Evolutionary conservation across 2,113 vertebrate genomes (phyloP).

Genomic region (Symphodus melops): DNA sequence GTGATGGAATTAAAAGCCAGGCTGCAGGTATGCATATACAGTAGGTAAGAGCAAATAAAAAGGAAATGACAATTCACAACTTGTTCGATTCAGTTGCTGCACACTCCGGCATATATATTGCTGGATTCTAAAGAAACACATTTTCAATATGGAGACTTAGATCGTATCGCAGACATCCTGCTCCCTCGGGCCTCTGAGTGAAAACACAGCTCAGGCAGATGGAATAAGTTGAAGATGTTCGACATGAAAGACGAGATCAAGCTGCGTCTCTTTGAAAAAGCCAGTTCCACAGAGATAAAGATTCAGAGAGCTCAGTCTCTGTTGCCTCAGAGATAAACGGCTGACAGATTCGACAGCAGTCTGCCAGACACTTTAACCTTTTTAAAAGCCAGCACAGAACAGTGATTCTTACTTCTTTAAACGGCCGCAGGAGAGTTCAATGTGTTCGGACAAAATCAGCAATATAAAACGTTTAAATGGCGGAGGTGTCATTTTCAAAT

Average conservation of each 20-base stretch:
- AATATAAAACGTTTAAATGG: too few species aligned
- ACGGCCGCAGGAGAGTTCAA: background rate
- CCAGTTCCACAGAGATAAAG: background rate
- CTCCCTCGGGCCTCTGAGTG: background rate
- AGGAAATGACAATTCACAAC: background rate
- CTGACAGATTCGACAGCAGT: background rate
- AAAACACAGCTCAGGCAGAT: background rate
- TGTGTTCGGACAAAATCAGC: background rate
- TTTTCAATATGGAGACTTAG: background rate
- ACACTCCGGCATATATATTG: background rate
- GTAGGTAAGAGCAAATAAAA: background rate
- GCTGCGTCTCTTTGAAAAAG: background rate
- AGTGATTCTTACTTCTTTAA: background rate
- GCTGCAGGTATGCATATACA: background rate
- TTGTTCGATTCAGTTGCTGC: background rate
- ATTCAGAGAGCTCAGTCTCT: slow-evolving; percentile 5
- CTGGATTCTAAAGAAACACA: background rate
- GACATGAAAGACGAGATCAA: background rate
- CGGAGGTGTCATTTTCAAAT: too few species aligned
- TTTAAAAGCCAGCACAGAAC: background rate
- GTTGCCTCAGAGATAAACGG: slow-evolving; percentile 37
- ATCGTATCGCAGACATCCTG: background rate
- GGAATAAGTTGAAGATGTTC: background rate
- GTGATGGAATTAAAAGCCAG: background rate
- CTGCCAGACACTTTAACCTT: background rate